Evolutionary conservation across 2,113 vertebrate genomes (phyloP).

Genomic region (Phaetusa simplex): DNA sequence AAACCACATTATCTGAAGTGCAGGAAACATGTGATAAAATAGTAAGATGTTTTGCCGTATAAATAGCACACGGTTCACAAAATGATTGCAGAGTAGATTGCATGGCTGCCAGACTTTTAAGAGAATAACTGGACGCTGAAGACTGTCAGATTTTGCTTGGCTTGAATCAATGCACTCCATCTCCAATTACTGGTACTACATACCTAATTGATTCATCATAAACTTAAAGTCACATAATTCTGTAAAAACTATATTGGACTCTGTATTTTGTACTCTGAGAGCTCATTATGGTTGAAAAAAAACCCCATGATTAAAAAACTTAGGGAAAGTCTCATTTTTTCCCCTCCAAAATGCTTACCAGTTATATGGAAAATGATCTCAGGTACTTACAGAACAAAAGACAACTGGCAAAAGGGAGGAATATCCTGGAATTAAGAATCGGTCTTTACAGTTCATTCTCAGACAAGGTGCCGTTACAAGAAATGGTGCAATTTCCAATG

Average conservation of each 20-base stretch:
- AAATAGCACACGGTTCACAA: background rate
- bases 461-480: background rate
- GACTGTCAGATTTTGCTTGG: background rate
- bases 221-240: background rate
- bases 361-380: background rate
- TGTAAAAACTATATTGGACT: background rate
- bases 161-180: background rate
- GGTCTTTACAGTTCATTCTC: background rate
- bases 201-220: background rate
- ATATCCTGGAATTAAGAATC: background rate
- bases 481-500: background rate
- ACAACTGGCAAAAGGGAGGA: background rate
- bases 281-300: background rate
- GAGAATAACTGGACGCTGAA: background rate
- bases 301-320: background rate
- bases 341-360: background rate
- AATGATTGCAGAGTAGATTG: background rate
- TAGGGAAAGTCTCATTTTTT: background rate
- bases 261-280: background rate
- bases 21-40: background rate
- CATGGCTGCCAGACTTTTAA: background rate
- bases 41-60: background rate
- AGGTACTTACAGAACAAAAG: background rate
- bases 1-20: background rate
- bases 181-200: background rate